phyloP scores from a whole-genome alignment of 1,140 invertebrate genomes.

The Helicoverpa armigera region DNA sequence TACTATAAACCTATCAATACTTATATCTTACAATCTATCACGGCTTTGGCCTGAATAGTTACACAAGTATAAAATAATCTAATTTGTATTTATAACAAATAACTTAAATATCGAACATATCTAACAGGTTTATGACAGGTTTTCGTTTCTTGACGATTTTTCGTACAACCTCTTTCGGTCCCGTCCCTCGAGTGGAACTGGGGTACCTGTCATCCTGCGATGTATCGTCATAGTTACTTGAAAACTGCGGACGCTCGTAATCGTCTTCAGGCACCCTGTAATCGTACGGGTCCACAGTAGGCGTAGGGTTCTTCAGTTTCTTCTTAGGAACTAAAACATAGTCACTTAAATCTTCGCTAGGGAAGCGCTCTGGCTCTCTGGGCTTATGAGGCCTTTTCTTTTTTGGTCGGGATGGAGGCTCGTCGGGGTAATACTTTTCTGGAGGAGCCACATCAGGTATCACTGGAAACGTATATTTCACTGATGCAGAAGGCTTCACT shows the following conservation, averaged over 20 bases:
- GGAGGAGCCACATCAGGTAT: constrained; percentile 65
- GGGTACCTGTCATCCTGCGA: constrained; percentile 68
- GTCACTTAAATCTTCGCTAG: constrained; percentile 72
- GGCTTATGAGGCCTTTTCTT: constrained; percentile 75
- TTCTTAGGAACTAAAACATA: constrained; percentile 80
- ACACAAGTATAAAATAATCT: constrained; percentile 55
- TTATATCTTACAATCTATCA: constrained; percentile 19
- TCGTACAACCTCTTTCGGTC: constrained; percentile 73
- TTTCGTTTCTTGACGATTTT: constrained; percentile 80
- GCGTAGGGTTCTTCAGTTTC: constrained; percentile 74
- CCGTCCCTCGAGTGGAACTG: constrained; percentile 63
- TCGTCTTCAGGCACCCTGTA: constrained; percentile 72
- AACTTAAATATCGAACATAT: constrained; percentile 82
- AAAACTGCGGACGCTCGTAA: constrained; percentile 65
- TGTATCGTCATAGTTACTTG: constrained; percentile 64
- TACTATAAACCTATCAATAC: constrained; percentile 17
- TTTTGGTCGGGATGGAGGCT: constrained; percentile 70
- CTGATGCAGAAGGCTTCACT: constrained; percentile 58
- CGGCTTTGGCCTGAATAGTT: constrained; percentile 25
- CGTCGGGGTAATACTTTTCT: constrained; percentile 71
- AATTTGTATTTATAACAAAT: constrained; percentile 71
- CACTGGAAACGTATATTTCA: constrained; percentile 67
- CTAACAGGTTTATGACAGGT: constrained; percentile 75
- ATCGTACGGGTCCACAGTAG: constrained; percentile 64
- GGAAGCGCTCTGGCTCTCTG: constrained; percentile 61